Evolutionary conservation across 1,140 invertebrate genomes (phyloP), one percentile per base, ranked within the genome.

Genomic region (Camponotus vicinus): DNA sequence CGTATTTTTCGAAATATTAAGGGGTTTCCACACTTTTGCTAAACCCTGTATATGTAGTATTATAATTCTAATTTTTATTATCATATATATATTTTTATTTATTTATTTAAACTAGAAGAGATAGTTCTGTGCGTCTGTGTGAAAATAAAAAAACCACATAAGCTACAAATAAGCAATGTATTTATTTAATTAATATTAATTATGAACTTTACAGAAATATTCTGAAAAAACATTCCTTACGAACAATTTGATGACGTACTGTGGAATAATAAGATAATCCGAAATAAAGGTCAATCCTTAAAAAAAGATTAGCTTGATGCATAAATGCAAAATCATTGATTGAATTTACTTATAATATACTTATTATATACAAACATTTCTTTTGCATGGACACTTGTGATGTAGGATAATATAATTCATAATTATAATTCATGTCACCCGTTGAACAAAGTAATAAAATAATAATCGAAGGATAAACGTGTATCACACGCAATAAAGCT

Each of bases 121-220:
- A 55, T 5, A 61, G 61, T 15, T 42, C 61, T 42, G 7, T 59
- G 55, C 3, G 57, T 4, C 15, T 4, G 15, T 18, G 13, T 13
- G 18, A 40, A 73, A 76, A 61, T 21, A 42, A 61, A 8, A 6
- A 42, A 32, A 27, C 27, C 8, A 32, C 1, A 32, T 27, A 11
- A 76, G 34, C 5, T 32, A 4, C 15, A 52, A 52, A 52, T 52
- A 59, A 45, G n/a, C 0, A 78, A 49, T 4, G 34, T 3, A 49
- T 78, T 66, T 78, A 78, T 78, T 78, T 45, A 8, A 76, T 5
- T 0, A 21, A 37, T 34, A 32, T 63, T 61, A 64, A 64, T 45
- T 27, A 32, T n/a, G 49, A 45, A 49, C 49, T 15, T 78, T 66
- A 52, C 27, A 61, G 13, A 9, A 32, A 40, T 61, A 2, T 76